phyloP scores from a whole-genome alignment of 1,140 invertebrate species.

The Atta cephalotes region DNA sequence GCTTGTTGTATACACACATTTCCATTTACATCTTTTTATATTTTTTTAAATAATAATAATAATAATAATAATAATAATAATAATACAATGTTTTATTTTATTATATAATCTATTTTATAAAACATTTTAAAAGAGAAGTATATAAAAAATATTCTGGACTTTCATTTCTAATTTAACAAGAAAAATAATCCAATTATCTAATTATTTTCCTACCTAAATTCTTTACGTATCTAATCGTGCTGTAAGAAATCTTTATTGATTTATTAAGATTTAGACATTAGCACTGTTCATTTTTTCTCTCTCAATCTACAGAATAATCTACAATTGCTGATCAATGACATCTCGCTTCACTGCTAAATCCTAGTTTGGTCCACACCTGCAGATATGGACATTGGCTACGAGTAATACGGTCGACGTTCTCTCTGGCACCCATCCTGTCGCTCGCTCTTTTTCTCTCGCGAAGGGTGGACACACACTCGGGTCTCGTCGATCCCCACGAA shows the following conservation, averaged over 20 bases:
- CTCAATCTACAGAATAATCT: constrained; percentile 14
- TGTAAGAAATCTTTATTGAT: background rate
- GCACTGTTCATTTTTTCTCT: background rate
- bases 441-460: constrained; percentile 54
- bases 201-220: background rate
- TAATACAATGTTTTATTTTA: background rate
- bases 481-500: constrained; percentile 77
- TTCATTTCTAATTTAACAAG: background rate
- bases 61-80: background rate
- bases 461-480: constrained; percentile 76
- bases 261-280: background rate
- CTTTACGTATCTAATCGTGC: background rate
- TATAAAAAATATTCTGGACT: background rate
- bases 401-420: constrained; percentile 64
- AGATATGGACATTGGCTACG: constrained; percentile 72
- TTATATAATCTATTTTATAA: background rate
- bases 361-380: constrained; percentile 39
- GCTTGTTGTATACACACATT: background rate
- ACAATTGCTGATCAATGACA: constrained; percentile 44
- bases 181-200: background rate
- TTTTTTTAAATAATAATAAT: too few species aligned
- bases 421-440: constrained; percentile 11
- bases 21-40: background rate
- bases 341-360: constrained; percentile 35
- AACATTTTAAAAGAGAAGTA: background rate